These are phyloP conservation scores for Cydia pomonella DNA, from an alignment of 1,140 invertebrate genomes.

Conservation along the genomic window DNA sequence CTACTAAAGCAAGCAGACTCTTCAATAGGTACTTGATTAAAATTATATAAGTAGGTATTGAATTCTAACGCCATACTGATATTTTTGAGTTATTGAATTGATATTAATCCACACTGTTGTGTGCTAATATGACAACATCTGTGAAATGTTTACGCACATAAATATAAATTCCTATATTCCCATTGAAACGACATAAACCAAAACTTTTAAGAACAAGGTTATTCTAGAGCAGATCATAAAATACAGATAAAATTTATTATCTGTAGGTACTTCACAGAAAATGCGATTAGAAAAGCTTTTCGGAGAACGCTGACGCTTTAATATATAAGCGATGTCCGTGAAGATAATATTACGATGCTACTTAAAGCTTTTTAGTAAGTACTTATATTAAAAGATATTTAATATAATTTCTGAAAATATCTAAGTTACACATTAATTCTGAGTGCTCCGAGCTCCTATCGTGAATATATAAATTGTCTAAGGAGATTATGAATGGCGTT, in stretches of 20 bases:
- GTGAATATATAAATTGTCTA: neutral
- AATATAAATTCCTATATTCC: neutral
- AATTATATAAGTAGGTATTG: too few relatives aligned
- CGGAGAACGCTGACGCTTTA: neutral
- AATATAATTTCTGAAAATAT: too few relatives aligned
- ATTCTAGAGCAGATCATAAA: neutral
- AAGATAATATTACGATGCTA: conserved; percentile 1
- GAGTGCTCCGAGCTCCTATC: neutral
- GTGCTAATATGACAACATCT: too few relatives aligned
- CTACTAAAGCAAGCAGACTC: too few relatives aligned
- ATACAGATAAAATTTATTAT: neutral
- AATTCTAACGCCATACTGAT: too few relatives aligned
- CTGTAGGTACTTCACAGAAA: neutral
- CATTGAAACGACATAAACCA: conserved; percentile 10
- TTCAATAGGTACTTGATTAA: too few relatives aligned
- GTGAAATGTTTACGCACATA: neutral
- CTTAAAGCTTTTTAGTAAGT: too few relatives aligned
- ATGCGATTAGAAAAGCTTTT: conserved; percentile 5
- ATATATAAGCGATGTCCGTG: neutral
- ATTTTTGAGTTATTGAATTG: too few relatives aligned
- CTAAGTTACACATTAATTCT: too few relatives aligned
- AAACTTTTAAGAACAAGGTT: conserved; percentile 8
- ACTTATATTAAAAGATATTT: neutral
- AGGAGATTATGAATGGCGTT: neutral
- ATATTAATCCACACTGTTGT: too few relatives aligned